These are phyloP conservation scores for Ectropis crepuscularia DNA, from an alignment of 2,888 invertebrate species.

Conservation along the genomic window DNA sequence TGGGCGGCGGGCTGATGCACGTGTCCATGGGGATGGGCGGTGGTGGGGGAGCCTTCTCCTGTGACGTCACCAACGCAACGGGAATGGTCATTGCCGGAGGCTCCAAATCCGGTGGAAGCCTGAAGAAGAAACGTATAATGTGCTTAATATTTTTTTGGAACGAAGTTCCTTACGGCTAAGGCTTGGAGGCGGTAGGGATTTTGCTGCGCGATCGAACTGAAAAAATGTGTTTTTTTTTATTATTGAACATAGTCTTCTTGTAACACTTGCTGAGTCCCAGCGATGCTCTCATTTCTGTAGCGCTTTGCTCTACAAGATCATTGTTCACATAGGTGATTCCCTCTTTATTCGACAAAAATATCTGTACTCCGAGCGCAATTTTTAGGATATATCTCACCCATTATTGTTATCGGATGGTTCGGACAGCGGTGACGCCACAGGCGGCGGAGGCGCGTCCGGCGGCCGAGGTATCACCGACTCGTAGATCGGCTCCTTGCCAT, in stretches of 20 bases:
- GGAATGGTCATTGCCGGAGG: conserved; percentile 60
- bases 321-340: too few relatives aligned
- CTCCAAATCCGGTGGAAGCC: conserved; percentile 53
- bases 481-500: conserved; percentile 91
- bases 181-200: too few relatives aligned
- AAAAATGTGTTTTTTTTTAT: too few relatives aligned
- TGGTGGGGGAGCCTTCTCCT: conserved; percentile 53
- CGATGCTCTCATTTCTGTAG: too few relatives aligned
- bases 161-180: too few relatives aligned
- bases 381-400: conserved; percentile 59
- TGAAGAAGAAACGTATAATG: conserved; percentile 29
- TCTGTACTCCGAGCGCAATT: too few relatives aligned
- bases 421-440: conserved; percentile 59
- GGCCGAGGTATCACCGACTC: conserved; percentile 92
- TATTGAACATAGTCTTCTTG: too few relatives aligned
- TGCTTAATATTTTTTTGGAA: neutral
- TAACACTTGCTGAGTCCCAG: too few relatives aligned
- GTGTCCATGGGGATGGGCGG: conserved; percentile 71
- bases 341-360: too few relatives aligned
- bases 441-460: conserved; percentile 51
- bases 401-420: conserved; percentile 53
- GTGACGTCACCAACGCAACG: conserved; percentile 47
- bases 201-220: too few relatives aligned
- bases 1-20: conserved; percentile 74
- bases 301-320: too few relatives aligned